Evolutionary conservation across 2,113 vertebrate species (phyloP).

Genomic region (Tinamus guttatus): DNA sequence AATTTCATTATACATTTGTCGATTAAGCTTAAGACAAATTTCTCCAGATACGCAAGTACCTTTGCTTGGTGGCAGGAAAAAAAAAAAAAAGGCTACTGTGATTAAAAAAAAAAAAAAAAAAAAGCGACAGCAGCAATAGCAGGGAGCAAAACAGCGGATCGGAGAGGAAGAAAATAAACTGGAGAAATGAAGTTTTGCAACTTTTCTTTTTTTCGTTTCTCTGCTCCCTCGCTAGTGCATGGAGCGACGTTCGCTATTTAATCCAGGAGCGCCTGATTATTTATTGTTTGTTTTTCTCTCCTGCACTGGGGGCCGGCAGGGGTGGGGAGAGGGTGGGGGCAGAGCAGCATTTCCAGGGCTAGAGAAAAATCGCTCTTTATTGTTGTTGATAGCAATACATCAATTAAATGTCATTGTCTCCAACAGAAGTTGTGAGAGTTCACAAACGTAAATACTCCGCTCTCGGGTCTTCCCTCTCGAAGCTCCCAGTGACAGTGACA

Average conservation of each 20-base stretch:
- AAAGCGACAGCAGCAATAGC: not conserved
- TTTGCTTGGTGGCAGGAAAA: slow-evolving; percentile 40
- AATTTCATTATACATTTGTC: slow-evolving; percentile 45
- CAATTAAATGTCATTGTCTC: slow-evolving; percentile 78
- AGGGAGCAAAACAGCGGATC: slow-evolving; percentile 32
- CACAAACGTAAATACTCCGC: slow-evolving; percentile 38
- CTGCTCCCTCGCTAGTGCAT: slow-evolving; percentile 7
- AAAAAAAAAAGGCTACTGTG: slow-evolving; percentile 9
- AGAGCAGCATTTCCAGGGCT: slow-evolving; percentile 57
- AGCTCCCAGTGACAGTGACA: slow-evolving; percentile 30
- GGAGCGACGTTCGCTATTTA: slow-evolving; percentile 23
- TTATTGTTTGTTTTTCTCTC: slow-evolving; percentile 80
- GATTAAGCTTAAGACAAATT: slow-evolving; percentile 27
- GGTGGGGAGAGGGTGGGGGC: slow-evolving; percentile 61
- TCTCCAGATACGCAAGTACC: slow-evolving; percentile 43
- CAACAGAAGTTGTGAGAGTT: slow-evolving; percentile 72
- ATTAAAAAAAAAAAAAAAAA: not conserved
- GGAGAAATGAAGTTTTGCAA: slow-evolving; percentile 67
- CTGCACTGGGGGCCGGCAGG: slow-evolving; percentile 53
- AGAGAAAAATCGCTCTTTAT: slow-evolving; percentile 75
- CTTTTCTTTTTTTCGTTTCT: slow-evolving; percentile 75
- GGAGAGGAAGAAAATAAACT: slow-evolving; percentile 37
- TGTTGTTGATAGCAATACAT: slow-evolving; percentile 76
- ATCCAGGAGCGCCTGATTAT: slow-evolving; percentile 60
- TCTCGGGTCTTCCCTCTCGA: not conserved